Evolutionary conservation across 2,888 invertebrate species (phyloP).

Genomic region (Ennomos quercinarius): DNA sequence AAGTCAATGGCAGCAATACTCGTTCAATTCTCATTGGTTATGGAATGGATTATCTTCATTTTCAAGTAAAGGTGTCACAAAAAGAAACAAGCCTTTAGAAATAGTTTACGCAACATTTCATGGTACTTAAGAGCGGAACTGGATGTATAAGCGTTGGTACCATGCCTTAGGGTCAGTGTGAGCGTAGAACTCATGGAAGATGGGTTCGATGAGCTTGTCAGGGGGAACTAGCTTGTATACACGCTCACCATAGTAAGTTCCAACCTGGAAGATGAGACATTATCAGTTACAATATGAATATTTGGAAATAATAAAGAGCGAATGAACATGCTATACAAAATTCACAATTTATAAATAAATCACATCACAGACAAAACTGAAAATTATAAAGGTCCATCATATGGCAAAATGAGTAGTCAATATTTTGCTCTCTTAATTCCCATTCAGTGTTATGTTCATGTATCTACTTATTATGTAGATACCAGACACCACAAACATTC

Average conservation of each 20-base stretch:
- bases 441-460: too few species aligned
- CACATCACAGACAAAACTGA: too few species aligned
- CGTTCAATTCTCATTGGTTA: too few species aligned
- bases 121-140: constrained; percentile 79
- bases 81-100: constrained; percentile 12
- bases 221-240: constrained; percentile 89
- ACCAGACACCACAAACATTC: too few species aligned
- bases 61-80: constrained; percentile 1
- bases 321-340: too few species aligned
- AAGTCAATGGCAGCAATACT: too few species aligned
- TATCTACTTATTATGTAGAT: too few species aligned
- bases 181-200: constrained; percentile 89
- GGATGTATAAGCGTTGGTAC: constrained; percentile 81
- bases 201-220: constrained; percentile 87
- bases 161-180: constrained; percentile 85
- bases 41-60: background rate
- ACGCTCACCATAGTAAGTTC: constrained; percentile 94
- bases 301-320: too few species aligned
- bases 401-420: too few species aligned
- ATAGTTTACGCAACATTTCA: background rate
- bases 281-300: too few species aligned
- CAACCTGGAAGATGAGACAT: constrained; percentile 80
- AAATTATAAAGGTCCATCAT: background rate
- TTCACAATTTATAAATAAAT: too few species aligned
- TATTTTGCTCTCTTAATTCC: too few species aligned